phyloP scores from a whole-genome alignment of 2,888 invertebrate genomes.

The Zygaena filipendulae region DNA sequence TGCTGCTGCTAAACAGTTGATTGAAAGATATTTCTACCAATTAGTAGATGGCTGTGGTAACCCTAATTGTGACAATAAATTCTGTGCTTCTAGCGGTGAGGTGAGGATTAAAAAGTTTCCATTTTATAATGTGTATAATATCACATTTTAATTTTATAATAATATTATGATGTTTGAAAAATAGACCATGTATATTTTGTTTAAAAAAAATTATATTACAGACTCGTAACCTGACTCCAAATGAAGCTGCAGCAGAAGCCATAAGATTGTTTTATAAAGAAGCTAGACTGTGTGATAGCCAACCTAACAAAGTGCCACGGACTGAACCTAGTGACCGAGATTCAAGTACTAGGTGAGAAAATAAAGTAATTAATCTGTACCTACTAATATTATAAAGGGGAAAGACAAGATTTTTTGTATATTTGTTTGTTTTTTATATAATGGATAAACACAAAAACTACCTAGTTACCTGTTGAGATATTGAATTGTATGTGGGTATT shows the following conservation, averaged over 20 bases:
- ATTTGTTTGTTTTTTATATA: too few species aligned
- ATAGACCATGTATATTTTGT: too few species aligned
- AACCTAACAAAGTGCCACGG: slow-evolving; percentile 76
- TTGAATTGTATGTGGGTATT: too few species aligned
- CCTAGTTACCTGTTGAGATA: too few species aligned
- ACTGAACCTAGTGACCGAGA: slow-evolving; percentile 58
- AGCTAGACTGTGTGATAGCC: slow-evolving; percentile 83
- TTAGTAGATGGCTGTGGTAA: slow-evolving; percentile 93
- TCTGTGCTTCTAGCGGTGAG: slow-evolving; percentile 91
- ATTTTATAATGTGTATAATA: slow-evolving; percentile 1
- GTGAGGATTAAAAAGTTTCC: slow-evolving; percentile 48
- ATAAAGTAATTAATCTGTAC: too few species aligned
- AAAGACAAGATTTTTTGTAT: too few species aligned
- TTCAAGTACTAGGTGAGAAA: slow-evolving; percentile 49
- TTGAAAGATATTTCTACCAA: slow-evolving; percentile 94
- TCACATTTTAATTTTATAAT: background rate
- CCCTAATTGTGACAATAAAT: slow-evolving; percentile 83
- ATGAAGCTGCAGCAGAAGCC: slow-evolving; percentile 92
- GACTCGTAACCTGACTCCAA: slow-evolving; percentile 80
- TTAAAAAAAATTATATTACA: too few species aligned
- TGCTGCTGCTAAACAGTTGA: slow-evolving; percentile 83
- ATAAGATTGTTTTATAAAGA: slow-evolving; percentile 88
- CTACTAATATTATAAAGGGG: too few species aligned
- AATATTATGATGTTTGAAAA: too few species aligned
- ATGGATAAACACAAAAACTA: too few species aligned